Conservation (phyloP, 2,797 vertebrate species). For the Etheostoma perlongum region DNA sequence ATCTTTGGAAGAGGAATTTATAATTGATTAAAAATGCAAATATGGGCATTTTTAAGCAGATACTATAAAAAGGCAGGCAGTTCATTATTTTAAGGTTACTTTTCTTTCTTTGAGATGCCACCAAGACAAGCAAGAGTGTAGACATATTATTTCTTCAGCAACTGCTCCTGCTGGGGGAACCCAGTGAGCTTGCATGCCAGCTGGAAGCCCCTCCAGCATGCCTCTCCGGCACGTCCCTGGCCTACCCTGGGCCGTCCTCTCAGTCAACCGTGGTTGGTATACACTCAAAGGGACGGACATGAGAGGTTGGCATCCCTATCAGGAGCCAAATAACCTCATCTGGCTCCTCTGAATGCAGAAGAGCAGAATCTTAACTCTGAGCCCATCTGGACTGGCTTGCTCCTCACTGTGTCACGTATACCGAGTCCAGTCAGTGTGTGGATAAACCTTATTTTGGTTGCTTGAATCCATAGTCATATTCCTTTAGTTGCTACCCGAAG, state of each 20-base stretch:
- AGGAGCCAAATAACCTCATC: constrained; percentile 53
- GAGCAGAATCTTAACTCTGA: constrained; percentile 39
- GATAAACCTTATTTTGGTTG: constrained; percentile 43
- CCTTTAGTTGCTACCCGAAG: constrained; percentile 10
- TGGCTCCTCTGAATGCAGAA: constrained; percentile 44
- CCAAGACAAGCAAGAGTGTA: constrained; percentile 8
- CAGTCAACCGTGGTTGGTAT: constrained; percentile 42
- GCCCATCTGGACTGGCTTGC: constrained; percentile 26
- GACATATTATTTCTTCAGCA: not conserved
- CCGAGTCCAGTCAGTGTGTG: constrained; percentile 21
- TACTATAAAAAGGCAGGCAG: not conserved
- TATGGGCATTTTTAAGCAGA: not conserved
- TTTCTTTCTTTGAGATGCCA: constrained; percentile 20
- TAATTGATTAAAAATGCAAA: not conserved
- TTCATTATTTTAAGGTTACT: not conserved
- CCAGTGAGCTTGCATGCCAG: constrained; percentile 39
- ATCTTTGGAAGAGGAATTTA: not conserved
- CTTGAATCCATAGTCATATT: constrained; percentile 23
- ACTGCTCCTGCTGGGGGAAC: constrained; percentile 16
- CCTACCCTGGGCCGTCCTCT: constrained; percentile 40
- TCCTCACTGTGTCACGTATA: constrained; percentile 30
- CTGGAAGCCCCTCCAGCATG: constrained; percentile 50
- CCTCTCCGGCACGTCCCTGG: constrained; percentile 26
- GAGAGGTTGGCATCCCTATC: constrained; percentile 26
- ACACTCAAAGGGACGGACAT: constrained; percentile 50